Percentiles rank a stretch among this genome's conserved stretches.
Conservation (phyloP, 2,797 vertebrate species). For the Masticophis lateralis region DNA sequence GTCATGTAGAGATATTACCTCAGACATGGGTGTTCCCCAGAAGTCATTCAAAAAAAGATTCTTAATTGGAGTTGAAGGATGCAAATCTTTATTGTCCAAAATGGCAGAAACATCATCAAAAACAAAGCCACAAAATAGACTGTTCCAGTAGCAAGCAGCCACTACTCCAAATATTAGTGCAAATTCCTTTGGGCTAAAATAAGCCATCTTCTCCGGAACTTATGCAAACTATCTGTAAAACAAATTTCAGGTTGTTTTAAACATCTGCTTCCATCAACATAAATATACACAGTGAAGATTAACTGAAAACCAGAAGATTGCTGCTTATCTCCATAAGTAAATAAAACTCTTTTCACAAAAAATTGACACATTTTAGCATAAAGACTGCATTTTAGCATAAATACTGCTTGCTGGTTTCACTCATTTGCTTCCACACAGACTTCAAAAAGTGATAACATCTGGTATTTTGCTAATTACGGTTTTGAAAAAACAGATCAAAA, state of each 20-base stretch:
- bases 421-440: background rate
- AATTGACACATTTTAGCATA: background rate
- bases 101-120: conserved; percentile 99
- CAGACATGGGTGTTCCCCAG: conserved; percentile 98
- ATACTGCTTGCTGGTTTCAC: background rate
- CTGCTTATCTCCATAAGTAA: background rate
- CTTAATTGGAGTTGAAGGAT: conserved; percentile 87
- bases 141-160: conserved; percentile 95
- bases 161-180: conserved; percentile 87
- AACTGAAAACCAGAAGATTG: background rate
- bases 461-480: background rate
- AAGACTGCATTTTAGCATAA: background rate
- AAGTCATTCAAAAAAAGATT: conserved; percentile 98
- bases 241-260: background rate
- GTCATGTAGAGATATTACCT: conserved; percentile 71
- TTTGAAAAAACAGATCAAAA: background rate
- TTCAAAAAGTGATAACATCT: background rate
- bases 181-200: conserved; percentile 86
- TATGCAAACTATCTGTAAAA: conserved; percentile 72
- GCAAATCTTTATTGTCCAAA: conserved; percentile 97
- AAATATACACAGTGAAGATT: background rate
- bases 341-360: background rate
- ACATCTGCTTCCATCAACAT: background rate
- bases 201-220: conserved; percentile 83
- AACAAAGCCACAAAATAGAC: conserved; percentile 92